Percentiles rank a stretch among this genome's conserved stretches.
Conservation (phyloP, 2,797 vertebrate genomes). For the Fistularia commersonii region DNA sequence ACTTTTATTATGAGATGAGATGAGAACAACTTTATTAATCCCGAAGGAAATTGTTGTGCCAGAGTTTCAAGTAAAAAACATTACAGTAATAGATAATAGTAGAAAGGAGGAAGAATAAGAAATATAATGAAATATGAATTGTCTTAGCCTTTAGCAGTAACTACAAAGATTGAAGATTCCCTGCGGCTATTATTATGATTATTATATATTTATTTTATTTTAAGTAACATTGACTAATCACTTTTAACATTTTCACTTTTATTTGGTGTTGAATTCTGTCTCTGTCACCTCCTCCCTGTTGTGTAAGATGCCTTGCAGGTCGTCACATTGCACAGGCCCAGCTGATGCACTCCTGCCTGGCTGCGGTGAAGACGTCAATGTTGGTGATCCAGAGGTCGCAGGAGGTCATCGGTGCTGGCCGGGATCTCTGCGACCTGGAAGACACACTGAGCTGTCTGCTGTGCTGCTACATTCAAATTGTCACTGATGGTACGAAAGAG, state of each 20-base stretch:
- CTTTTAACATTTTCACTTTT: neutral
- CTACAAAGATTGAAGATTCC: too few relatives aligned
- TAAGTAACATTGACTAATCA: neutral
- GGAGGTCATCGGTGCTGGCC: conserved; percentile 50
- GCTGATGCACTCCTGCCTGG: conserved; percentile 87
- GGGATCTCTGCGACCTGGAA: conserved; percentile 48
- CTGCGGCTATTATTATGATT: too few relatives aligned
- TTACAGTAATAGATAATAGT: too few relatives aligned
- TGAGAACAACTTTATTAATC: too few relatives aligned
- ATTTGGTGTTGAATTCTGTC: conserved; percentile 2
- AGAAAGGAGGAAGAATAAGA: too few relatives aligned
- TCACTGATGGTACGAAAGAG: conserved; percentile 80
- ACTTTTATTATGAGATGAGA: too few relatives aligned
- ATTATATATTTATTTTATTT: too few relatives aligned
- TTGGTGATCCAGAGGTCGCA: conserved; percentile 84
- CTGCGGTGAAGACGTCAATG: conserved; percentile 85
- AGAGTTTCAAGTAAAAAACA: too few relatives aligned
- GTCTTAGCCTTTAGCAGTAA: too few relatives aligned
- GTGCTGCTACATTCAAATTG: conserved; percentile 76
- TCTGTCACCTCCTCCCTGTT: conserved; percentile 50
- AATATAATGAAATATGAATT: too few relatives aligned
- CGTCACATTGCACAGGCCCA: conserved; percentile 85
- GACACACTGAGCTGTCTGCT: conserved; percentile 80
- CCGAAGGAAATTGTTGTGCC: too few relatives aligned
- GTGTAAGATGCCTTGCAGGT: conserved; percentile 77